A percentile compares a stretch with the other conserved stretches of the same genome.
phyloP scores from a whole-genome alignment of 2,113 vertebrate species.

The Thunnus thynnus region DNA sequence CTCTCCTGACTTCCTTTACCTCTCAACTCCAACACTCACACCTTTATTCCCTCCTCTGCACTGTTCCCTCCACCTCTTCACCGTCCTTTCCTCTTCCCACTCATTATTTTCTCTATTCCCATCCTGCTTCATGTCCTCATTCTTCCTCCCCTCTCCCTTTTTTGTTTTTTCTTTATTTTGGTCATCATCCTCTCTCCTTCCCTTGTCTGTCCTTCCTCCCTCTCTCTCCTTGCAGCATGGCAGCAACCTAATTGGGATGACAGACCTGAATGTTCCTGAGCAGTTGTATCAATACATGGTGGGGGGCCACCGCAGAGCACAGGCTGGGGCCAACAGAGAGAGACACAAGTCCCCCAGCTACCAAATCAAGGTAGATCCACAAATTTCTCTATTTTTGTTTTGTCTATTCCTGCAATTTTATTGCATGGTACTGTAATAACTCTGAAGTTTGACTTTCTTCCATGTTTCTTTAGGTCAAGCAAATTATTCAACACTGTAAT shows the following conservation, averaged over 20 bases:
- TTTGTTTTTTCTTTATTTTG: neutral
- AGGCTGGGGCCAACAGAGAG: constrained; percentile 92
- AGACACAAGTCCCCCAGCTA: constrained; percentile 98
- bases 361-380: constrained; percentile 92
- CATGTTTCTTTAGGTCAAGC: too few relatives aligned
- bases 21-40: neutral
- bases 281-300: constrained; percentile 99
- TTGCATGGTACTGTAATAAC: neutral
- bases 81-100: neutral
- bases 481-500: too few relatives aligned
- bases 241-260: constrained; percentile 98
- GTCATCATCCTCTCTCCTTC: neutral
- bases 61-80: neutral
- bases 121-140: too few relatives aligned
- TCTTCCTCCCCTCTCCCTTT: neutral
- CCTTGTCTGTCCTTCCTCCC: neutral
- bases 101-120: neutral
- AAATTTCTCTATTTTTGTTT: too few relatives aligned
- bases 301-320: constrained; percentile 94
- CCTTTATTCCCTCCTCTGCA: neutral
- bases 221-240: constrained; percentile 87
- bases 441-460: too few relatives aligned
- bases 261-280: constrained; percentile 96
- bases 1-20: neutral
- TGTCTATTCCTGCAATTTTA: neutral